These are phyloP conservation scores for Solen grandis DNA, from an alignment of 1,140 invertebrate species.

Conservation along the genomic window DNA sequence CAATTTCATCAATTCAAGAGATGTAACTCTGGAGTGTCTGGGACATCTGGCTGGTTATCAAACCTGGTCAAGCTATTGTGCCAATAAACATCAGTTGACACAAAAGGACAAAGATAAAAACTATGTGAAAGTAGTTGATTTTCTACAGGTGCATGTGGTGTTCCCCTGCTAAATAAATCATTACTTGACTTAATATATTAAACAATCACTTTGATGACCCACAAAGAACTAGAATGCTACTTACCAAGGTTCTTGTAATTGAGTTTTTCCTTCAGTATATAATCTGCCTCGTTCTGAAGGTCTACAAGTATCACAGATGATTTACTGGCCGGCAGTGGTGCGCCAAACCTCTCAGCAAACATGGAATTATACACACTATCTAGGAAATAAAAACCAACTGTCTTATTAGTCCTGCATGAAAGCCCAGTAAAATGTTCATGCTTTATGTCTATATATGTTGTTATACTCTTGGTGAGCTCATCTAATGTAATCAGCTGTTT, in stretches of 20 bases:
- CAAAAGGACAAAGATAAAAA: too few species aligned
- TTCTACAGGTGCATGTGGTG: too few species aligned
- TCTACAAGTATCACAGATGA: conserved; percentile 87
- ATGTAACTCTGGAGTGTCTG: too few species aligned
- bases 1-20: too few species aligned
- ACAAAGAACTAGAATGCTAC: conserved; percentile 4
- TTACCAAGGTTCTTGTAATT: conserved; percentile 34
- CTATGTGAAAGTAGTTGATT: too few species aligned
- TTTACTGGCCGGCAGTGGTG: conserved; percentile 80
- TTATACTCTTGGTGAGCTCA: conserved; percentile 13
- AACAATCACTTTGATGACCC: too few species aligned
- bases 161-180: too few species aligned
- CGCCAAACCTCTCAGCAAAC: conserved; percentile 88
- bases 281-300: conserved; percentile 82
- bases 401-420: conserved; percentile 85
- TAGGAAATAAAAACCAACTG: conserved; percentile 86
- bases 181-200: too few species aligned
- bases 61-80: too few species aligned
- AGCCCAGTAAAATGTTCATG: conserved; percentile 77
- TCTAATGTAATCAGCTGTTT: conserved; percentile 36
- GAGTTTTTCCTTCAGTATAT: conserved; percentile 13
- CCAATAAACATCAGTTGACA: too few species aligned
- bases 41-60: too few species aligned
- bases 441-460: conserved; percentile 26
- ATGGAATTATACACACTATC: conserved; percentile 87